Evolutionary conservation across 2,797 vertebrate genomes (phyloP).

Genomic region (Acomys russatus): DNA sequence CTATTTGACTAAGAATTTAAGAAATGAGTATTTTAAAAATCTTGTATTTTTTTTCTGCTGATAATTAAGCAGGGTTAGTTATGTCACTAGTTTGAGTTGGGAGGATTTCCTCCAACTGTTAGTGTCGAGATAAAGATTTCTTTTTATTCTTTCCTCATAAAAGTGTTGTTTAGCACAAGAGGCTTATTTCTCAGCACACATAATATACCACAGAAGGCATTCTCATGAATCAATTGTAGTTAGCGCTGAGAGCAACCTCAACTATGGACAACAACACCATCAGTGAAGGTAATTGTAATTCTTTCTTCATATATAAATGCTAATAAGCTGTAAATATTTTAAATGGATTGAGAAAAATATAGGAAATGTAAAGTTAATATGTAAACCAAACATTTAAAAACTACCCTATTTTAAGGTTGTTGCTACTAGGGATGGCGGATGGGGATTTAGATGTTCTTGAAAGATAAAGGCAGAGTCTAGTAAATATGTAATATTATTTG

Average conservation of each 20-base stretch:
- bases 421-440: background rate
- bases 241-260: background rate
- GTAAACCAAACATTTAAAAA: background rate
- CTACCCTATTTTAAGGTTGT: background rate
- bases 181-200: background rate
- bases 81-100: background rate
- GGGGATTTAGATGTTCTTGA: background rate
- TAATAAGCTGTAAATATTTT: background rate
- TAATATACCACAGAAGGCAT: background rate
- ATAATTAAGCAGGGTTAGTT: background rate
- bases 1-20: conserved; percentile 36
- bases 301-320: background rate
- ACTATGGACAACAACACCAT: background rate
- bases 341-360: background rate
- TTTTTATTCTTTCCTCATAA: background rate
- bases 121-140: background rate
- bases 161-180: background rate
- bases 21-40: conserved; percentile 10
- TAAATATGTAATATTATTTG: background rate
- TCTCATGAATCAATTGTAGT: background rate
- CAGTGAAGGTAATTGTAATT: background rate
- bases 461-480: background rate
- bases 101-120: background rate
- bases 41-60: background rate
- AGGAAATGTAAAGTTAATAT: background rate